Conservation (phyloP, 2,797 vertebrate species). For the Tangara arthus region DNA sequence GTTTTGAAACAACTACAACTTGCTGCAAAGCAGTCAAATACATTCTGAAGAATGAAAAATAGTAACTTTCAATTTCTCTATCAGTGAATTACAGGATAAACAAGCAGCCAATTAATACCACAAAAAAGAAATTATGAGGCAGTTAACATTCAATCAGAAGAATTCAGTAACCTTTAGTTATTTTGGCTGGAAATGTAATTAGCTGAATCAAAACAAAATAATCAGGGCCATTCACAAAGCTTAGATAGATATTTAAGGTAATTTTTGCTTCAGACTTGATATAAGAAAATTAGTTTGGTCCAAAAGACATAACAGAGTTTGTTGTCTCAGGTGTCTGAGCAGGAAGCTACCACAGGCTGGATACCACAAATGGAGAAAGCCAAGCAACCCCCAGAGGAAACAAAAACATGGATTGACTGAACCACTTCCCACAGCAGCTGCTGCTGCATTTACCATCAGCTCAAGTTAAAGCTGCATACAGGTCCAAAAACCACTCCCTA, state of each 20-base stretch:
- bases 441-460: too few species aligned
- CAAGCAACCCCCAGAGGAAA: background rate
- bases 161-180: background rate
- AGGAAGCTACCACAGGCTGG: background rate
- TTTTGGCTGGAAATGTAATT: background rate
- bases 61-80: background rate
- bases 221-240: background rate
- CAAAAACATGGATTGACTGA: background rate
- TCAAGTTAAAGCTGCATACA: background rate
- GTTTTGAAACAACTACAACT: background rate
- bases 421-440: background rate
- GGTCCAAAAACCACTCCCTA: background rate
- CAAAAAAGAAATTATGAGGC: background rate
- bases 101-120: background rate
- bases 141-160: background rate
- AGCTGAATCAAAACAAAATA: conserved; percentile 35
- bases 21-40: background rate
- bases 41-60: background rate
- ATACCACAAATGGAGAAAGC: background rate
- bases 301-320: background rate
- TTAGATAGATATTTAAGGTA: background rate
- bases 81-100: background rate
- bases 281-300: background rate
- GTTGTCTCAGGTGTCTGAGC: background rate
- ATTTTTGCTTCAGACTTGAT: background rate